Evolutionary conservation across 2,797 vertebrate species (phyloP).

Genomic region (Fistularia tabacaria): DNA sequence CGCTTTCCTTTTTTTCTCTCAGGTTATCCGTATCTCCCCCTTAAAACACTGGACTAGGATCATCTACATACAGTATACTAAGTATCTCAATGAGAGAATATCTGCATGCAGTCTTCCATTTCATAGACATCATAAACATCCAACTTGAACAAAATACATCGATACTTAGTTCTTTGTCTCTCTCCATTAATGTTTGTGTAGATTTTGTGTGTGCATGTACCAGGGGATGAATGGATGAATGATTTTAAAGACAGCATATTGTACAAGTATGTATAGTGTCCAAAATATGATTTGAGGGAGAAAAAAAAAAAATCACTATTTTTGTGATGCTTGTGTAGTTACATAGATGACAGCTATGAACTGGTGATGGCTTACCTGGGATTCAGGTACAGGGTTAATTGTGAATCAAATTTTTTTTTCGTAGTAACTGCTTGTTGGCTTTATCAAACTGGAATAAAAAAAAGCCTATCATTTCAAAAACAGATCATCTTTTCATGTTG

Average conservation of each 20-base stretch:
- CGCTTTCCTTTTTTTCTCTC: too few relatives aligned
- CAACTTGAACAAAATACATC: too few relatives aligned
- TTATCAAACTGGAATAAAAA: conserved; percentile 2
- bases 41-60: too few relatives aligned
- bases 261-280: conserved; percentile 40
- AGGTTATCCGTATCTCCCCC: too few relatives aligned
- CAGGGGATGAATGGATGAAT: conserved; percentile 32
- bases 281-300: conserved; percentile 12
- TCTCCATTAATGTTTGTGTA: conserved; percentile 34
- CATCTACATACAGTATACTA: too few relatives aligned
- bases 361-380: conserved; percentile 28
- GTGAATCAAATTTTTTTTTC: neutral
- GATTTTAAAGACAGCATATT: conserved; percentile 37
- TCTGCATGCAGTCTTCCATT: too few relatives aligned
- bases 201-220: conserved; percentile 46
- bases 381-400: conserved; percentile 12
- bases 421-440: neutral
- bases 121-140: too few relatives aligned
- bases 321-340: conserved; percentile 29
- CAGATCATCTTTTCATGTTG: too few relatives aligned
- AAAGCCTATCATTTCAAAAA: too few relatives aligned
- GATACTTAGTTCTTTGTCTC: too few relatives aligned
- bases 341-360: conserved; percentile 15
- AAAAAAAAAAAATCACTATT: conserved; percentile 22
- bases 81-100: too few relatives aligned